A percentile compares a stretch with the other conserved stretches of the same genome.
phyloP scores from a whole-genome alignment of 2,113 vertebrate species.

The Romanogobio albipinnatus region DNA sequence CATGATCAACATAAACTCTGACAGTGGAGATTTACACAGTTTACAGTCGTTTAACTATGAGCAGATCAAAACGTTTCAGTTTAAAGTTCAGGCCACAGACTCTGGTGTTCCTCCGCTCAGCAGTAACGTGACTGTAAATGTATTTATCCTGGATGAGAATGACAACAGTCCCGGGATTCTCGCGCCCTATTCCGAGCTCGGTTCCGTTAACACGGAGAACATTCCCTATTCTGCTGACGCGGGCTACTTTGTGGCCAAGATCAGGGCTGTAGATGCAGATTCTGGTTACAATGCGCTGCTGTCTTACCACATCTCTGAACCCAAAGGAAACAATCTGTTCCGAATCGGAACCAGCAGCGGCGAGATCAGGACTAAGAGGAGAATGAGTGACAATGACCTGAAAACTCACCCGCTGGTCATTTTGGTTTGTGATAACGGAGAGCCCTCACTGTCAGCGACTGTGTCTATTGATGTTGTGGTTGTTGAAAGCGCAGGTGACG shows the following conservation, averaged over 20 bases:
- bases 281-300: slow-evolving; percentile 77
- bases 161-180: slow-evolving; percentile 68
- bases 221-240: slow-evolving; percentile 43
- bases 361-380: slow-evolving; percentile 68
- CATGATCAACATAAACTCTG: slow-evolving; percentile 61
- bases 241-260: slow-evolving; percentile 72
- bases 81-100: slow-evolving; percentile 72
- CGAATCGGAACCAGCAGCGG: slow-evolving; percentile 53
- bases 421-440: slow-evolving; percentile 64
- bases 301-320: slow-evolving; percentile 69
- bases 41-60: slow-evolving; percentile 59
- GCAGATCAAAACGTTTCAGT: slow-evolving; percentile 66
- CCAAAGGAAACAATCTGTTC: slow-evolving; percentile 57
- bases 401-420: slow-evolving; percentile 61
- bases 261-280: slow-evolving; percentile 72
- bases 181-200: slow-evolving; percentile 38
- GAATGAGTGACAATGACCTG: slow-evolving; percentile 69
- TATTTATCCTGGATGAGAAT: slow-evolving; percentile 72
- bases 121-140: slow-evolving; percentile 67
- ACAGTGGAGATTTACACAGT: slow-evolving; percentile 53
- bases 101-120: slow-evolving; percentile 68
- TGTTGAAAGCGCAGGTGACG: slow-evolving; percentile 49
- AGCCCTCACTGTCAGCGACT: slow-evolving; percentile 59
- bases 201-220: slow-evolving; percentile 39
- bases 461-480: slow-evolving; percentile 65